phyloP scores from a whole-genome alignment of 2,797 vertebrate species.

The Propithecus perrieri region DNA sequence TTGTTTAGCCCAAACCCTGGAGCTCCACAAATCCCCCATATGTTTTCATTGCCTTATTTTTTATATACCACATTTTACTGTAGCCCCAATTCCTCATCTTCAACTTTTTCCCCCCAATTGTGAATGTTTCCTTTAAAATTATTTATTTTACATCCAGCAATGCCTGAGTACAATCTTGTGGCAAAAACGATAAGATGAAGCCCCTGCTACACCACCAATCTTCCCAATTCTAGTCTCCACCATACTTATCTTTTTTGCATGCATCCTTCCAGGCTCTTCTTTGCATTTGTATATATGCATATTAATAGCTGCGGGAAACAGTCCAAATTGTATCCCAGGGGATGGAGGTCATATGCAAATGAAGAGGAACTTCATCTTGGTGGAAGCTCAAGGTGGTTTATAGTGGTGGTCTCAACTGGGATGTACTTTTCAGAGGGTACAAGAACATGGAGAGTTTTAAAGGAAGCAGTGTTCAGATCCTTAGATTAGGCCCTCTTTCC shows the following conservation, averaged over 20 bases:
- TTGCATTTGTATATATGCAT: not conserved
- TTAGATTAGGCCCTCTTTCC: not conserved
- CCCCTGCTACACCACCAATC: not conserved
- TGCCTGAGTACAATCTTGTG: not conserved
- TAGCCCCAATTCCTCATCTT: not conserved
- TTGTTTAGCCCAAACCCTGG: not conserved
- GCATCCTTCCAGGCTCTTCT: not conserved
- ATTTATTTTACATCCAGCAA: not conserved
- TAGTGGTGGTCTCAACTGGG: not conserved
- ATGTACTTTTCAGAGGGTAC: not conserved
- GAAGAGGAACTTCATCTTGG: not conserved
- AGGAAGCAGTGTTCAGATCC: not conserved
- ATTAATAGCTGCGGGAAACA: not conserved
- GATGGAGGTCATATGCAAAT: not conserved
- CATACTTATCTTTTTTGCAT: not conserved
- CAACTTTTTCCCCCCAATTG: not conserved
- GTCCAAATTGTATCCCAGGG: not conserved
- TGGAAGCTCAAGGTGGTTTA: not conserved
- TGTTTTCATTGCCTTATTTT: not conserved
- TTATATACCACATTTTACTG: not conserved
- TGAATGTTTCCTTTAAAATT: not conserved
- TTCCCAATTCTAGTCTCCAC: not conserved
- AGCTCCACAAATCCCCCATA: not conserved
- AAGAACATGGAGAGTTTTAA: not conserved
- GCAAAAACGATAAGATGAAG: not conserved